Evolutionary conservation across 1,140 invertebrate genomes (phyloP).

Genomic region (Druon quercuslanigerum): DNA sequence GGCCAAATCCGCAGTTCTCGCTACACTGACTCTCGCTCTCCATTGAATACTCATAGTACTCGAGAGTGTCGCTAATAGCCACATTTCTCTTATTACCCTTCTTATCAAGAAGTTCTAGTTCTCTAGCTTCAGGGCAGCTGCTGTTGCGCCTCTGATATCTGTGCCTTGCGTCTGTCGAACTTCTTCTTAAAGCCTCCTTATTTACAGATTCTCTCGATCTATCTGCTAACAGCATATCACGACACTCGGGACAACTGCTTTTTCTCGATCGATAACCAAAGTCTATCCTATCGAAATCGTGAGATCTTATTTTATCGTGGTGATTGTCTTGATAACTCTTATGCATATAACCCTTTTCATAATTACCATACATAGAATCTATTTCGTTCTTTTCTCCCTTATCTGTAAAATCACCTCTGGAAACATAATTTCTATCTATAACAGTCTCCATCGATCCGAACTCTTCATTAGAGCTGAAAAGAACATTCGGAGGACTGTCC

Average conservation of each 20-base stretch:
- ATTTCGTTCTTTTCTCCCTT: constrained; percentile 29
- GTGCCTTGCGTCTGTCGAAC: constrained; percentile 33
- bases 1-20: constrained; percentile 76
- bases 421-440: constrained; percentile 51
- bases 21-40: constrained; percentile 75
- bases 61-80: constrained; percentile 73
- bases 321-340: constrained; percentile 1
- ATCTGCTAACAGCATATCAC: constrained; percentile 50
- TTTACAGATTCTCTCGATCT: constrained; percentile 45
- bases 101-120: constrained; percentile 60
- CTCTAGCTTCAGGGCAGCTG: constrained; percentile 68
- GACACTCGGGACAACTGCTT: constrained; percentile 64
- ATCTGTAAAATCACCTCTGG: constrained; percentile 29
- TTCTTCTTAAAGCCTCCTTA: constrained; percentile 39
- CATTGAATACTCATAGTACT: constrained; percentile 75
- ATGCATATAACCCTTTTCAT: neutral
- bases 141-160: constrained; percentile 67
- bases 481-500: constrained; percentile 46
- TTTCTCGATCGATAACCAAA: constrained; percentile 49
- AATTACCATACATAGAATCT: constrained; percentile 19
- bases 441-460: constrained; percentile 70
- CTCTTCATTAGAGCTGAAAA: constrained; percentile 68
- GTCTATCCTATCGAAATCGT: constrained; percentile 5
- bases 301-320: neutral
- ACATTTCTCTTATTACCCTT: constrained; percentile 72